Conservation (phyloP, 1,140 invertebrate genomes). For the Lepeophtheirus salmonis region DNA sequence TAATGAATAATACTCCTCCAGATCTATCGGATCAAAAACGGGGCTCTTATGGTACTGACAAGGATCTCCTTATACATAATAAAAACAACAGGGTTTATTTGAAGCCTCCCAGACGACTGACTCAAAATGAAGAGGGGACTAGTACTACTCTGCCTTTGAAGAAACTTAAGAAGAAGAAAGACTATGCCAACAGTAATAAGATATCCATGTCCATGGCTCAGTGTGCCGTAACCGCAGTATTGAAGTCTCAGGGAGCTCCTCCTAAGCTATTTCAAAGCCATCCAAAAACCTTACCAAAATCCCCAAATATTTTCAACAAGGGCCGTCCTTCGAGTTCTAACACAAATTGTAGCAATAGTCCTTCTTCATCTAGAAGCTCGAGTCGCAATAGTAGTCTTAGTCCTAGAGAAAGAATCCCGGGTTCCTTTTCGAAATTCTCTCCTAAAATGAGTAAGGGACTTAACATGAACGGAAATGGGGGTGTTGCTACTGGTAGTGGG, state of each 20-base stretch:
- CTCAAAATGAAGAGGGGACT: no score
- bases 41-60: no score
- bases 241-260: neutral
- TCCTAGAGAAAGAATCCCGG: neutral
- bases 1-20: no score
- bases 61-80: no score
- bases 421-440: neutral
- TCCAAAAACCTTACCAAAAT: neutral
- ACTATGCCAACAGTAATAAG: no score
- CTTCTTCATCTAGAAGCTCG: neutral
- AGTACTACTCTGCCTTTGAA: no score
- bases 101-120: no score
- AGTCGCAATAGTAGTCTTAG: neutral
- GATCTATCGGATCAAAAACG: no score
- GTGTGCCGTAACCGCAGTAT: neutral
- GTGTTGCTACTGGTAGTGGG: neutral
- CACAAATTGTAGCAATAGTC: neutral
- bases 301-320: neutral
- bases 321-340: neutral
- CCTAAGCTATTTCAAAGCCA: neutral
- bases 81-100: no score
- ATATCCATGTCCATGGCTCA: slow-evolving; percentile 7
- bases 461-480: neutral
- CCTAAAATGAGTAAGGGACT: neutral
- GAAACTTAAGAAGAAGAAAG: no score